These are phyloP conservation scores for Nicator chloris DNA, from an alignment of 2,113 vertebrate species.

Conservation along the genomic window DNA sequence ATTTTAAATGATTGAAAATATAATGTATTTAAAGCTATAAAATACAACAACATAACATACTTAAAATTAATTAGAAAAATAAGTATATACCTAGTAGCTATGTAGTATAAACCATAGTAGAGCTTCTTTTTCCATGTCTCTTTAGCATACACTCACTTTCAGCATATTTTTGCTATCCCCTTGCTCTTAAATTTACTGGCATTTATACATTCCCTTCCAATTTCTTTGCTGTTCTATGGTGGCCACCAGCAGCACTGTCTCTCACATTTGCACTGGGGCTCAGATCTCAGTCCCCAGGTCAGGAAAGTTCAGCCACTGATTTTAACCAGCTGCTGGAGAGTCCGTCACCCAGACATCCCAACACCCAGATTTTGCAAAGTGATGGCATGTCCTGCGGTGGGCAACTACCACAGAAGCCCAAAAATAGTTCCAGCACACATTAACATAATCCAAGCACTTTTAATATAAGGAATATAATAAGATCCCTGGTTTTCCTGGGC, in stretches of 20 bases:
- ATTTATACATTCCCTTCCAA: background rate
- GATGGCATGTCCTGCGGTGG: background rate
- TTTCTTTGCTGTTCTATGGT: background rate
- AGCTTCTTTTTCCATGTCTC: background rate
- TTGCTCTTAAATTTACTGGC: background rate
- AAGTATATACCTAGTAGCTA: background rate
- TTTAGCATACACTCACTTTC: background rate
- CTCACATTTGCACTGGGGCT: background rate
- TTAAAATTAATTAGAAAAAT: background rate
- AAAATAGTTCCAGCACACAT: background rate
- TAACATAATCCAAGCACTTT: accelerated
- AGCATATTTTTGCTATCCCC: background rate
- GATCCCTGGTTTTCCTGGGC: background rate
- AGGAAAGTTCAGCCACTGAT: background rate
- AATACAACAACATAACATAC: background rate
- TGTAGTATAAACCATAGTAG: background rate
- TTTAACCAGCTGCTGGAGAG: background rate
- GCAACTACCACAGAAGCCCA: background rate
- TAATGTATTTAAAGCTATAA: background rate
- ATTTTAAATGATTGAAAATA: background rate
- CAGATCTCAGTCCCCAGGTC: background rate
- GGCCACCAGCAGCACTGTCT: background rate
- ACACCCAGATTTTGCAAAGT: background rate
- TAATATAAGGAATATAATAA: background rate
- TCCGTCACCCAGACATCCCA: background rate